phyloP scores from a whole-genome alignment of 2,888 invertebrate species.

The Lepidonotus clava region DNA sequence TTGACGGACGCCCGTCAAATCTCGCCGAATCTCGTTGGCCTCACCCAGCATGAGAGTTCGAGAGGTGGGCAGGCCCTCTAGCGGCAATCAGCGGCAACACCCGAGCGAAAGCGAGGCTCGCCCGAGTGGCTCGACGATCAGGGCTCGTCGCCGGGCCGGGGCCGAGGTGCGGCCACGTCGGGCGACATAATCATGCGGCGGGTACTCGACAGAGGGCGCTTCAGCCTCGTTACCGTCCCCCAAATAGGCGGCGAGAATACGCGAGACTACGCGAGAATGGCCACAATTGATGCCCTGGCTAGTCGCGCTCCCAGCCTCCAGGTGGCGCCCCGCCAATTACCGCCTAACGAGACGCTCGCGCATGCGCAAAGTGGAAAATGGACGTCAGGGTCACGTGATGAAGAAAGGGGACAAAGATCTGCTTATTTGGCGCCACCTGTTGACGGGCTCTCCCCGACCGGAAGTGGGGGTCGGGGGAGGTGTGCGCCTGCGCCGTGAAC shows the following conservation, averaged over 20 bases:
- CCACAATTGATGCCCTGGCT: neutral
- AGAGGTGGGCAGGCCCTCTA: neutral
- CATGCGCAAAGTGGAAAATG: conserved; percentile 26
- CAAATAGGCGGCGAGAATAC: neutral
- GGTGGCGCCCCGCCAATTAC: conserved; percentile 1
- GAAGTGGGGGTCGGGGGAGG: no score
- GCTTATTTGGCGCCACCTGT: neutral
- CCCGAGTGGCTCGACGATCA: neutral
- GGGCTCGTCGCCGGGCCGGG: neutral
- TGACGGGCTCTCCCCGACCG: neutral
- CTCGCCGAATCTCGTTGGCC: neutral
- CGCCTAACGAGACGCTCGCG: neutral
- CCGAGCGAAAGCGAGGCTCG: neutral
- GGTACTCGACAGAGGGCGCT: conserved; percentile 17
- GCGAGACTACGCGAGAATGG: neutral
- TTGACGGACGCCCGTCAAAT: conserved; percentile 8
- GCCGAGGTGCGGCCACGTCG: no score
- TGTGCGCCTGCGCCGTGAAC: neutral
- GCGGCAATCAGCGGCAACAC: neutral
- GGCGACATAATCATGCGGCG: neutral
- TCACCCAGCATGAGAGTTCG: no score
- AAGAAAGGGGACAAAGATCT: neutral
- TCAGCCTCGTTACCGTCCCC: neutral
- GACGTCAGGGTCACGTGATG: conserved; percentile 7
- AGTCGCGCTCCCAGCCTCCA: neutral